Conservation (phyloP, 2,888 invertebrate species). For the Rotaria macrura region DNA sequence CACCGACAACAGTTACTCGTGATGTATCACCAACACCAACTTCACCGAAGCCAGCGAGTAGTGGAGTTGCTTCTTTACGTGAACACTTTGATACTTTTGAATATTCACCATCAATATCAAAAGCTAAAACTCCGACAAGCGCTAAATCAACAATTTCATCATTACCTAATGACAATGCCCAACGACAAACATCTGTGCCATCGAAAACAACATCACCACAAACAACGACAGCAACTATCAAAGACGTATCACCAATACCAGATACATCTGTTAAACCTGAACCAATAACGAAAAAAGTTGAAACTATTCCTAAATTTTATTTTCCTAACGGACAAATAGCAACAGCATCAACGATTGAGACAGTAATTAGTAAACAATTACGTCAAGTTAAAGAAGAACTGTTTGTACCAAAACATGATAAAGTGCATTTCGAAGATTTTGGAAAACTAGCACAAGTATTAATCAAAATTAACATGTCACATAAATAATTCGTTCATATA, state of each 20-base stretch:
- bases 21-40: background rate
- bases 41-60: background rate
- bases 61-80: background rate
- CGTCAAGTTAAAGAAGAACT: background rate
- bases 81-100: background rate
- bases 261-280: background rate
- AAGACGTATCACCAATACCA: background rate
- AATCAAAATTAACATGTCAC: background rate
- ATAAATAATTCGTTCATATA: no score
- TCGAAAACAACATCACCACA: background rate
- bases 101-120: background rate
- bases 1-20: background rate
- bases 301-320: slow-evolving; percentile 29
- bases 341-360: background rate
- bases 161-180: background rate
- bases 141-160: background rate
- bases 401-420: background rate
- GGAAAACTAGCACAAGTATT: background rate
- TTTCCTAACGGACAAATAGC: slow-evolving; percentile 26
- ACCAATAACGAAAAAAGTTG: background rate
- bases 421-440: background rate
- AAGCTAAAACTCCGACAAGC: background rate
- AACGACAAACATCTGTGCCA: background rate
- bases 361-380: background rate
- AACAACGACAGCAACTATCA: background rate